These are phyloP conservation scores for Cyrtonyx montezumae DNA, from an alignment of 2,113 vertebrate species.

Conservation along the genomic window DNA sequence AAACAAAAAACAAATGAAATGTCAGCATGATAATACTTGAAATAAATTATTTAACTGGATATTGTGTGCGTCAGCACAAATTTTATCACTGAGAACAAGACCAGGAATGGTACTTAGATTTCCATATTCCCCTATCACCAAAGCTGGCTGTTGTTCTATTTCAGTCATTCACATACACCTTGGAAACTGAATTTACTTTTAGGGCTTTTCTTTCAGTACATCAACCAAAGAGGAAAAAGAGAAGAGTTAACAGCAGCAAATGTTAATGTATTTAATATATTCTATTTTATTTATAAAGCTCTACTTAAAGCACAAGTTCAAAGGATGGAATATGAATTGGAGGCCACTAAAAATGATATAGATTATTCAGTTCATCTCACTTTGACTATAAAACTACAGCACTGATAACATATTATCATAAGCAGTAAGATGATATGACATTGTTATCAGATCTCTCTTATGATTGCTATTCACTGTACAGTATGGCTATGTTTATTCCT, in stretches of 20 bases:
- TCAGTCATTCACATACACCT: not conserved
- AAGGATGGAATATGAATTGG: not conserved
- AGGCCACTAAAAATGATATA: not conserved
- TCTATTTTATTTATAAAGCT: not conserved
- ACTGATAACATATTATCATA: not conserved
- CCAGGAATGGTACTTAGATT: not conserved
- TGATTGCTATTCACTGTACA: not conserved
- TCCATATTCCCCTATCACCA: not conserved
- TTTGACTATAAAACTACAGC: not conserved
- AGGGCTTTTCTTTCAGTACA: not conserved
- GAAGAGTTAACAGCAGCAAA: not conserved
- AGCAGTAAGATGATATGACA: not conserved
- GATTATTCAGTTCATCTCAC: not conserved
- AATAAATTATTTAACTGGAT: not conserved
- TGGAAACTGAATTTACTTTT: not conserved
- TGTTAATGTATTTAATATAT: not conserved
- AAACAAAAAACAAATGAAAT: not conserved
- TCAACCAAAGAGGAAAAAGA: not conserved
- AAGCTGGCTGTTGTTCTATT: not conserved
- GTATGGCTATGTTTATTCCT: not conserved
- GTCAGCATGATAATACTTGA: not conserved
- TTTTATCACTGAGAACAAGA: not conserved
- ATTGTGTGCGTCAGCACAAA: not conserved
- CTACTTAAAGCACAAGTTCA: not conserved
- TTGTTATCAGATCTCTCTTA: not conserved